These are phyloP conservation scores for Caenorhabditis afra DNA, from an alignment of 2,888 invertebrate genomes.

Conservation along the genomic window DNA sequence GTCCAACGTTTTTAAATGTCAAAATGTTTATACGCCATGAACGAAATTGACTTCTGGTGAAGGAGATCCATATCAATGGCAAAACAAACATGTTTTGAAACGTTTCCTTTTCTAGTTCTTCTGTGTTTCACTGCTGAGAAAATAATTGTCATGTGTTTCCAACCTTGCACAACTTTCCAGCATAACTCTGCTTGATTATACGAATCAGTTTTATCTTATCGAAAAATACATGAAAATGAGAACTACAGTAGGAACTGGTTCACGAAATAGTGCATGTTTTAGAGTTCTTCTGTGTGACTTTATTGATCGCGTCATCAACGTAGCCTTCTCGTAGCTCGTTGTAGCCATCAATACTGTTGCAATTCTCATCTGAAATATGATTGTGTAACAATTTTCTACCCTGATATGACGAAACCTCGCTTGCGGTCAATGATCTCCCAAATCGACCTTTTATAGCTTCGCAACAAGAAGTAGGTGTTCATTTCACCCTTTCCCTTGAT, in stretches of 20 bases:
- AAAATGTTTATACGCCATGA: too few relatives aligned
- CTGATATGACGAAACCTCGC: slow-evolving; percentile 60
- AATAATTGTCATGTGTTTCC: too few relatives aligned
- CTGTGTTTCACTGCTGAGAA: background rate
- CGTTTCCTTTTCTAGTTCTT: background rate
- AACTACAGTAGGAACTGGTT: too few relatives aligned
- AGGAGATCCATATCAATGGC: background rate
- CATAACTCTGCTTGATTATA: too few relatives aligned
- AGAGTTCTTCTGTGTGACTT: slow-evolving; percentile 58
- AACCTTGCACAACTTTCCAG: too few relatives aligned
- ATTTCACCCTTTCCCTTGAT: slow-evolving; percentile 78
- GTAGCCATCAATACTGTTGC: slow-evolving; percentile 77
- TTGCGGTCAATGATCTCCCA: slow-evolving; percentile 76
- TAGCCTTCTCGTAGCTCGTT: slow-evolving; percentile 69
- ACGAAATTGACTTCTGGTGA: slow-evolving; percentile 3
- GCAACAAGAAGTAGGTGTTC: slow-evolving; percentile 75
- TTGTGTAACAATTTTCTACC: slow-evolving; percentile 12
- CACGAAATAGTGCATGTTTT: slow-evolving; percentile 61
- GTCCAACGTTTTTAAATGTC: too few relatives aligned
- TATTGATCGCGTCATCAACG: slow-evolving; percentile 58
- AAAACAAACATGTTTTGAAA: slow-evolving; percentile 22
- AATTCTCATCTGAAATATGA: slow-evolving; percentile 72
- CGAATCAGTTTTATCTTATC: too few relatives aligned
- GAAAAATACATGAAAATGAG: too few relatives aligned
- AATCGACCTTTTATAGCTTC: slow-evolving; percentile 75